A percentile compares a stretch with the other conserved stretches of the same genome.
These are phyloP conservation scores for Bombyx mori DNA, from an alignment of 1,140 invertebrate species.

Conservation along the genomic window ASM3026992v2 NC_085120.1:4440001-4440500, in stretches of 20 bases:
- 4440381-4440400: slow-evolving; percentile 40
- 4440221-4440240: not conserved
- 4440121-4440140: too few species aligned
- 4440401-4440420: slow-evolving; percentile 30
- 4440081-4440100: too few species aligned
- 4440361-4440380: slow-evolving; percentile 53
- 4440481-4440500: too few species aligned
- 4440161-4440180: too few species aligned
- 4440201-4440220: too few species aligned
- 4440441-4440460: slow-evolving; percentile 48
- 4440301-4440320: slow-evolving; percentile 54
- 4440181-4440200: too few species aligned
- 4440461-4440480: slow-evolving; percentile 25
- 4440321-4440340: slow-evolving; percentile 60
- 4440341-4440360: slow-evolving; percentile 59
- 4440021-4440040: too few species aligned
- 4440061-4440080: too few species aligned
- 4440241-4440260: not conserved
- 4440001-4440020: too few species aligned
- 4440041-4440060: too few species aligned
- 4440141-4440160: too few species aligned
- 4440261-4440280: not conserved
- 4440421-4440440: slow-evolving; percentile 53
- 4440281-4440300: not conserved
- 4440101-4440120: too few species aligned